phyloP scores from a whole-genome alignment of 2,888 invertebrate species.

The Shargacucullia verbasci region DNA sequence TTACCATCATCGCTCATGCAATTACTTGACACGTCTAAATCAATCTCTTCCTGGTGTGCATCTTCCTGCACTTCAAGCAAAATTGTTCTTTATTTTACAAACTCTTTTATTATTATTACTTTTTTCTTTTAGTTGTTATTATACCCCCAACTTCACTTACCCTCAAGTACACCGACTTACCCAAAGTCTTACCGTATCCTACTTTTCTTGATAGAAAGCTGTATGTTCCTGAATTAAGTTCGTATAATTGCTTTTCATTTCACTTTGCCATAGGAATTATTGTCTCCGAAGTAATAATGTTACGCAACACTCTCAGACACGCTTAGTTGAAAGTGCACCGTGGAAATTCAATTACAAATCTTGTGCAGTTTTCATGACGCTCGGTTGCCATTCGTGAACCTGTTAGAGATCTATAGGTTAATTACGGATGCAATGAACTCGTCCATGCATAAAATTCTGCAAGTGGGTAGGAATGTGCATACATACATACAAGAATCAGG shows the following conservation, averaged over 20 bases:
- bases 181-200: background rate
- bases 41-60: conserved; percentile 46
- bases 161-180: background rate
- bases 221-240: conserved; percentile 10
- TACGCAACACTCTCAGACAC: conserved; percentile 6
- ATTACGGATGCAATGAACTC: conserved; percentile 42
- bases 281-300: conserved; percentile 12
- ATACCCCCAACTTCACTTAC: background rate
- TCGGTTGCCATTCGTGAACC: conserved; percentile 24
- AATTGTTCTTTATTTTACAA: conserved; percentile 32
- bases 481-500: conserved; percentile 29
- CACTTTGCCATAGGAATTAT: conserved; percentile 15
- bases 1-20: conserved; percentile 43
- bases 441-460: conserved; percentile 42
- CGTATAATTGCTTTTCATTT: conserved; percentile 8
- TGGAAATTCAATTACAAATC: conserved; percentile 27
- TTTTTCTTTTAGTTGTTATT: too few species aligned
- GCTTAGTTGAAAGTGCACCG: conserved; percentile 22
- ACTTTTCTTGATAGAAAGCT: conserved; percentile 6
- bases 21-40: conserved; percentile 42
- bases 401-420: conserved; percentile 49
- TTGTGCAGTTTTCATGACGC: conserved; percentile 15
- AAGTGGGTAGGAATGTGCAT: conserved; percentile 57
- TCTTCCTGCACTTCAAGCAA: conserved; percentile 28
- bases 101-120: conserved; percentile 7